Evolutionary conservation across 2,113 vertebrate species (phyloP).

Genomic region (Brienomyrus brachyistius): DNA sequence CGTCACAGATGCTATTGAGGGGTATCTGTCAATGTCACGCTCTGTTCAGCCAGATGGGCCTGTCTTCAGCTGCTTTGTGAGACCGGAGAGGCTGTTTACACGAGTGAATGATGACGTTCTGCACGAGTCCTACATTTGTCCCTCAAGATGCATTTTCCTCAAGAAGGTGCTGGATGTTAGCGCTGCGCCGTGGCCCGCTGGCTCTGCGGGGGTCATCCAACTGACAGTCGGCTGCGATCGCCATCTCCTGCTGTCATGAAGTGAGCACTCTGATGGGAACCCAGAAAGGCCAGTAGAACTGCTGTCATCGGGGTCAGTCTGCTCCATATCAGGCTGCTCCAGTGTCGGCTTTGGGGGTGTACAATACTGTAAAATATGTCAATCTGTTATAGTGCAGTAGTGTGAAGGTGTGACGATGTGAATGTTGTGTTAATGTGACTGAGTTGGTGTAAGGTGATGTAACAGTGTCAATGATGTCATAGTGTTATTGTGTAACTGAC

Average conservation of each 20-base stretch:
- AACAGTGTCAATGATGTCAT: neutral
- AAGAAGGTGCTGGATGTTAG: neutral
- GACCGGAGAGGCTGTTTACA: neutral
- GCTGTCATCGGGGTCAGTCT: constrained; percentile 6
- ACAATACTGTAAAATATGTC: neutral
- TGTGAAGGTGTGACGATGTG: neutral
- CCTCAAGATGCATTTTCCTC: neutral
- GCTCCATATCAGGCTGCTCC: neutral
- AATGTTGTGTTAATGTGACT: neutral
- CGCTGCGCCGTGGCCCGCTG: neutral
- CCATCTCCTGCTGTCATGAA: neutral
- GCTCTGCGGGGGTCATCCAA: neutral
- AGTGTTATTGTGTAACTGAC: neutral
- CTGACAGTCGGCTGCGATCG: neutral
- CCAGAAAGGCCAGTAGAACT: neutral
- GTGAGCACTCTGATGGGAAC: neutral
- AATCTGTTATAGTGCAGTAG: neutral
- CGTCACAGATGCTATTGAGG: constrained; percentile 8
- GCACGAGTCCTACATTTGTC: neutral
- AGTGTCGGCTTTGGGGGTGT: neutral
- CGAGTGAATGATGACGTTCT: neutral
- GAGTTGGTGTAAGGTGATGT: neutral
- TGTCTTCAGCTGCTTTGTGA: neutral
- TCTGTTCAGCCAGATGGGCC: neutral
- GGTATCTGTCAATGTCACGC: neutral